Conservation (phyloP, 2,797 vertebrate genomes). For the Natrix natrix region DNA sequence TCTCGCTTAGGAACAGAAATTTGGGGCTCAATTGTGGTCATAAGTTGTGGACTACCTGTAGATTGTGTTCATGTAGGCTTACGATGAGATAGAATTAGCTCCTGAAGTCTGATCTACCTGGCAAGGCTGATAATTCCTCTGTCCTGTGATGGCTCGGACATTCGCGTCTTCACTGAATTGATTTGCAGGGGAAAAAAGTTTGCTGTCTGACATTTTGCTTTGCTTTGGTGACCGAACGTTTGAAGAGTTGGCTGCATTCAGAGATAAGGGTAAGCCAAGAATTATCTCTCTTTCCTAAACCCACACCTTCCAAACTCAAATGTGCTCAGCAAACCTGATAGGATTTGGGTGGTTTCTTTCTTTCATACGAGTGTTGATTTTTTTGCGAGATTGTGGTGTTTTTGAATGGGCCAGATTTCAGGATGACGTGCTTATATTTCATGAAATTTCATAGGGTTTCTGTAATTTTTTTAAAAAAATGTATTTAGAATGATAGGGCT, state of each 20-base stretch:
- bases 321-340: not conserved
- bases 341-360: not conserved
- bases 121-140: not conserved
- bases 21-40: not conserved
- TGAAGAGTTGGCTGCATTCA: not conserved
- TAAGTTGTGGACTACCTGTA: not conserved
- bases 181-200: not conserved
- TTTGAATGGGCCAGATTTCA: not conserved
- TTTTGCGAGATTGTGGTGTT: not conserved
- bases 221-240: not conserved
- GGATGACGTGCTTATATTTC: not conserved
- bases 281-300: not conserved
- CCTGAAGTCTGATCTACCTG: not conserved
- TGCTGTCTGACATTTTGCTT: not conserved
- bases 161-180: not conserved
- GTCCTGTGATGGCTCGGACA: not conserved
- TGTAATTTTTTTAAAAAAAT: not conserved
- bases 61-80: not conserved
- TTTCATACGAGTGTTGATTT: not conserved
- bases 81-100: not conserved
- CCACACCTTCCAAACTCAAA: not conserved
- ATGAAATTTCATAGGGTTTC: not conserved
- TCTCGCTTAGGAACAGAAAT: not conserved
- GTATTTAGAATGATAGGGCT: not conserved
- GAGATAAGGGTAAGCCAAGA: not conserved